phyloP scores from a whole-genome alignment of 2,113 vertebrate genomes.

The Stictonetta naevosa region DNA sequence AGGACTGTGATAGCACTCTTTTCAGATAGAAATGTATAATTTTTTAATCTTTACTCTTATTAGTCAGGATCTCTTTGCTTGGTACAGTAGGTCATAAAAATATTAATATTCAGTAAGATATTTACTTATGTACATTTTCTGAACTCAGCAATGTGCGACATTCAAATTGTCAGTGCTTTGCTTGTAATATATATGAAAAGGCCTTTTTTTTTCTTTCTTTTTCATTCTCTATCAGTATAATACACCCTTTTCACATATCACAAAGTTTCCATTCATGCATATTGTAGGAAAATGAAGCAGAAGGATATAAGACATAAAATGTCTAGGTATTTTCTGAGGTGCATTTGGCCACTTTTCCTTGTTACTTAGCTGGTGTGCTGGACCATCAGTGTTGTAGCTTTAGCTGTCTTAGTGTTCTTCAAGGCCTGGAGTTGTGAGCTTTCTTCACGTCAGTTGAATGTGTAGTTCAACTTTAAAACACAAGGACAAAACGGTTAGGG shows the following conservation, averaged over 20 bases:
- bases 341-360: background rate
- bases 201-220: background rate
- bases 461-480: background rate
- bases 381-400: background rate
- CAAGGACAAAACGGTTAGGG: background rate
- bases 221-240: background rate
- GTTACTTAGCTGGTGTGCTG: background rate
- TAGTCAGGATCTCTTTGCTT: background rate
- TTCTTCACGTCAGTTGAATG: background rate
- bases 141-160: background rate
- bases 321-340: background rate
- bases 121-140: background rate
- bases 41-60: background rate
- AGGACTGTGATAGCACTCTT: rapidly evolving
- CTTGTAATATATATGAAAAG: background rate
- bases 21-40: background rate
- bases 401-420: background rate
- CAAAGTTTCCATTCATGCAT: background rate
- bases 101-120: background rate
- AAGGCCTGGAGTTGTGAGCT: background rate
- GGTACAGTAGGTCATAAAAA: background rate
- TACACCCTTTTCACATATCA: background rate
- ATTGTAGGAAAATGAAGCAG: background rate
- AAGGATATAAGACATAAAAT: background rate
- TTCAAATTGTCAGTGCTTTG: background rate